Evolutionary conservation across 2,888 invertebrate species (phyloP), one percentile per base, ranked within the genome.

Genomic region (Scaptomyza flava): DNA sequence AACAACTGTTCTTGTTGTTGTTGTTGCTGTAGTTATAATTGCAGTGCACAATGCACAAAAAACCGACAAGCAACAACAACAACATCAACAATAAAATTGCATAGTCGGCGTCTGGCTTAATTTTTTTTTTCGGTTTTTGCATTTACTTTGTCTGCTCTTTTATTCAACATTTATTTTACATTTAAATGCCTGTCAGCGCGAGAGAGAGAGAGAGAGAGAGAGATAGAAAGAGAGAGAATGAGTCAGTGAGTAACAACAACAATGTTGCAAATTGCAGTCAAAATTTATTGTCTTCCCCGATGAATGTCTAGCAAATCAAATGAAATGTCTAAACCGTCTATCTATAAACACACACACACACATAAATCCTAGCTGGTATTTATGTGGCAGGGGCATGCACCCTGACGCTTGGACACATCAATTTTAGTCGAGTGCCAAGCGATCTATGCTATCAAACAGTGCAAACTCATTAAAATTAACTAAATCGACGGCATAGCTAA

Each of bases 281-380:
- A 80, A 80, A 80, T 80, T 80, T 80, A 80, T 80, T 77, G 80
- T 78, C 68, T 77, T 74, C 53, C 72, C 75, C 76, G 67, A 79
- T 79, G 72, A 79, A 65, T 76, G 79, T 79, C 72, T 71, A 54
- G 75, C 79, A 75, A 71, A 79, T 77, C 75, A 79, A 74, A 79
- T 54, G 59, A 72, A 75, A 75, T 77, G 77, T 68, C 58, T 75
- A 68, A 74, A 77, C 63, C 72, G 77, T 76, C 74, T 76, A 68
- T 41, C 45, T 46, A 42, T 60, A 45, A 57, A 71, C 51, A 36
- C 2, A 23, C 1, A 11, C 6, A 27, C 12, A 31, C 7, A 6
- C n/a, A 48, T 9, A 38, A 11, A 34, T 9, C 5, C n/a, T n/a
- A 53, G 43, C 72, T 56, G n/a, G 52, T 68, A 74, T 77, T 74